A percentile compares a stretch with the other conserved stretches of the same genome.
Conservation (phyloP, 2,888 invertebrate genomes). For the Acanthosepion pharaonis region DNA sequence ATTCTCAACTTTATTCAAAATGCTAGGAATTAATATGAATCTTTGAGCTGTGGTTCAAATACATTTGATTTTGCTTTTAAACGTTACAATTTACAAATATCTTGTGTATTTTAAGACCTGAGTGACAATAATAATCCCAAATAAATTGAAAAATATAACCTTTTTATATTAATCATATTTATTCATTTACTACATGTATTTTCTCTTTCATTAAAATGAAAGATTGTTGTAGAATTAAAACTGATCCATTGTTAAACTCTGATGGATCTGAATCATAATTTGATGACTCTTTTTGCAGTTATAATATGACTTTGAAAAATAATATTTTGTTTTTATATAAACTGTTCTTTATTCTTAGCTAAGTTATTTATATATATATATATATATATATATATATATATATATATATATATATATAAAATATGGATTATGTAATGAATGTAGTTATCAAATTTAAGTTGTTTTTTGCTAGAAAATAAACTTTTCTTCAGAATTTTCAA, state of each 20-base stretch:
- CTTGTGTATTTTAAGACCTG: background rate
- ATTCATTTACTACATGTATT: no score
- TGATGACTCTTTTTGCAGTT: no score
- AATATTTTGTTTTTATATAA: background rate
- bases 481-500: no score
- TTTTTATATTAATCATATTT: background rate
- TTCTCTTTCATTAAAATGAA: no score
- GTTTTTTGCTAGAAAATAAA: no score
- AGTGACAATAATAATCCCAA: background rate
- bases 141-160: background rate
- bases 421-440: background rate
- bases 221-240: no score
- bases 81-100: background rate
- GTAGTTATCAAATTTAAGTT: no score
- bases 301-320: background rate
- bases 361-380: background rate
- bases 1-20: background rate
- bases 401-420: no score
- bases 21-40: background rate
- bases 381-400: no score
- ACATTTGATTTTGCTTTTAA: no score
- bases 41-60: constrained; percentile 33
- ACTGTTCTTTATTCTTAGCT: background rate
- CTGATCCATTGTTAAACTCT: no score
- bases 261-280: no score